A percentile compares a stretch with the other conserved stretches of the same genome.
Evolutionary conservation across 2,113 vertebrate genomes (phyloP).

Genomic region (Oreochromis spilurus): DNA sequence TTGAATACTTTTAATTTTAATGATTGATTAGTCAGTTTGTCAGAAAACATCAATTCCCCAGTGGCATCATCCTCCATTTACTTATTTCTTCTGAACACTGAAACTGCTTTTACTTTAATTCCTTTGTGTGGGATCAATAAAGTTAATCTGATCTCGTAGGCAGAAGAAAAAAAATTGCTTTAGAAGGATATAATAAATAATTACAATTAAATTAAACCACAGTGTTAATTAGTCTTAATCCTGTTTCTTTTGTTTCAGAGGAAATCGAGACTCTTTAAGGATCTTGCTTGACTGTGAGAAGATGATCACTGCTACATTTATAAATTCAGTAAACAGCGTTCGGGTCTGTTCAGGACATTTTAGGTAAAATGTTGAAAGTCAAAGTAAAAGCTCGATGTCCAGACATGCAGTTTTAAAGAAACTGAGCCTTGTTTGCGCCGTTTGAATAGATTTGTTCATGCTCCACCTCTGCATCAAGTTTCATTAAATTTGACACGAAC

Average conservation of each 20-base stretch:
- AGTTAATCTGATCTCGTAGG: not conserved
- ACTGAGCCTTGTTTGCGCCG: fast-evolving
- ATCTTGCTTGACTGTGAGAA: fast-evolving
- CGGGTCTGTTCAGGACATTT: fast-evolving
- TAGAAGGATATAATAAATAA: not conserved
- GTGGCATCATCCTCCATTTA: not conserved
- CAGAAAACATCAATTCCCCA: not conserved
- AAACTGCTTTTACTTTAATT: not conserved
- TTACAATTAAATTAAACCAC: not conserved
- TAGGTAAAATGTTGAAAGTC: too few species aligned
- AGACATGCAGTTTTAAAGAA: fast-evolving
- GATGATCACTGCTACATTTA: not conserved
- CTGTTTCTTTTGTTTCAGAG: fast-evolving
- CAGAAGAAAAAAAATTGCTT: not conserved
- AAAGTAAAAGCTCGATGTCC: not conserved
- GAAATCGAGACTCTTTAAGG: not conserved
- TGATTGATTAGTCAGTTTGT: not conserved
- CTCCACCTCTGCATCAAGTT: fast-evolving
- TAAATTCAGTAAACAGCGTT: not conserved
- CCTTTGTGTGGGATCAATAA: not conserved
- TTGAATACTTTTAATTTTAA: not conserved
- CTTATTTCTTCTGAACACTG: not conserved
- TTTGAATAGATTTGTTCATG: not conserved
- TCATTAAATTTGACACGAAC: fast-evolving
- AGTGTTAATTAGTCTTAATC: not conserved